Conservation (phyloP, 2,113 vertebrate species). For the Nothobranchius furzeri region DNA sequence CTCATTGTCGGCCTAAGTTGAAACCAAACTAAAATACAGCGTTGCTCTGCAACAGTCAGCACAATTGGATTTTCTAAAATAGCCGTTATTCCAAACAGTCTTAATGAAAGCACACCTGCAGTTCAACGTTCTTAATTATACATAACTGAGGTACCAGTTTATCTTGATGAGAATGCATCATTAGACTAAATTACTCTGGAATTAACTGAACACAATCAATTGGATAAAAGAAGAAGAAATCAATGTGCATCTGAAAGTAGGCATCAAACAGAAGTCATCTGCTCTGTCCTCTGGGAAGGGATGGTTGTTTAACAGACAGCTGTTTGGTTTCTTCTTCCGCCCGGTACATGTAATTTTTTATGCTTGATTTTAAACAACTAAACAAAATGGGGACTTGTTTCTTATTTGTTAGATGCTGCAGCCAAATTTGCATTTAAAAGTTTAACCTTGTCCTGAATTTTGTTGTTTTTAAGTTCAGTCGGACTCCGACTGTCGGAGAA, state of each 20-base stretch:
- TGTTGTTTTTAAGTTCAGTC: too few species aligned
- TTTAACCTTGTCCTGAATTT: too few species aligned
- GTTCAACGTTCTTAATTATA: neutral
- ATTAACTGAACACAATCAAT: slow-evolving; percentile 28
- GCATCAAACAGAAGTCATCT: slow-evolving; percentile 35
- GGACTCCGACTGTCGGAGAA: too few species aligned
- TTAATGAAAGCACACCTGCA: too few species aligned
- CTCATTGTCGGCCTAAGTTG: slow-evolving; percentile 35
- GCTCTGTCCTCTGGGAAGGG: slow-evolving; percentile 18
- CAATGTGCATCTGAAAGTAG: slow-evolving; percentile 38
- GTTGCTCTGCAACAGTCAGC: slow-evolving; percentile 29
- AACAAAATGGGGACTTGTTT: too few species aligned
- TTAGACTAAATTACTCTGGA: slow-evolving; percentile 20
- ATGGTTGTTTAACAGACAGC: slow-evolving; percentile 36
- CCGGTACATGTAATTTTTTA: too few species aligned
- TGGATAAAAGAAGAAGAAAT: slow-evolving; percentile 31
- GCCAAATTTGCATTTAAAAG: too few species aligned
- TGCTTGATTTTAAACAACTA: too few species aligned
- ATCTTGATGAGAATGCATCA: slow-evolving; percentile 3
- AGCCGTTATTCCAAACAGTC: neutral
- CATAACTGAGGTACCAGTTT: neutral
- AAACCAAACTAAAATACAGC: slow-evolving; percentile 33
- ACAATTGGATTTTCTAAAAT: slow-evolving; percentile 30
- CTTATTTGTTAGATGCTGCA: too few species aligned
- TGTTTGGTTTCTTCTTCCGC: slow-evolving; percentile 24